phyloP scores from a whole-genome alignment of 2,888 invertebrate genomes.

The Theretra japonica region DNA sequence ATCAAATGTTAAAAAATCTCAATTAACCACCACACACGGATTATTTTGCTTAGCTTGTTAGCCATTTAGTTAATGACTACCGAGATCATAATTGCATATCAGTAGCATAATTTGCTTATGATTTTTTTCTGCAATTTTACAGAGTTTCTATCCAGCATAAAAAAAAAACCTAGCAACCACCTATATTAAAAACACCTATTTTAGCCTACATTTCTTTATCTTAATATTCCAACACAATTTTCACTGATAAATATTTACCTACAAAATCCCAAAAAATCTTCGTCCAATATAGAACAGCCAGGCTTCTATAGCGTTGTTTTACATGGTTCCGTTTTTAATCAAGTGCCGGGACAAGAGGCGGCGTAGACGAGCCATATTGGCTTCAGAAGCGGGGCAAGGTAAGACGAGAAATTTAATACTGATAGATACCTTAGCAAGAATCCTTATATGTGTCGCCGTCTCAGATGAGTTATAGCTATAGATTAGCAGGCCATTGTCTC shows the following conservation, averaged over 20 bases:
- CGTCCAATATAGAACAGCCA: constrained; percentile 23
- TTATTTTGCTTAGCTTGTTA: too few species aligned
- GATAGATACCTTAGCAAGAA: constrained; percentile 24
- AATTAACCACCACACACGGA: too few species aligned
- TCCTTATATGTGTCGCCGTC: constrained; percentile 18
- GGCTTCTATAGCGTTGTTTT: constrained; percentile 9
- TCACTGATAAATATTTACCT: background rate
- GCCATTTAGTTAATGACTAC: too few species aligned
- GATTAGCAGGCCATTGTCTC: background rate
- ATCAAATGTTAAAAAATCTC: too few species aligned
- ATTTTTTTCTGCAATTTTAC: too few species aligned
- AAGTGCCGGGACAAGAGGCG: constrained; percentile 22
- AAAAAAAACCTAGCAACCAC: too few species aligned
- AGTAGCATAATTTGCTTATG: too few species aligned
- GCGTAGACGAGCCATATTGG: constrained; percentile 18
- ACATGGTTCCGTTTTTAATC: constrained; percentile 30
- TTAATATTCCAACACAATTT: background rate
- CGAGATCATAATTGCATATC: too few species aligned
- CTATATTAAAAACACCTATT: too few species aligned
- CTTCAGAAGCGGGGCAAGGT: constrained; percentile 19
- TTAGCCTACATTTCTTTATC: too few species aligned
- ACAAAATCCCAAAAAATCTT: background rate
- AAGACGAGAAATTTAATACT: constrained; percentile 22
- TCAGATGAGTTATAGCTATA: background rate
- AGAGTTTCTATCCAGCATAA: too few species aligned